Conservation (phyloP, 37 sponge, comb jelly and placozoan genomes). For the Hormiphora californensis region DNA sequence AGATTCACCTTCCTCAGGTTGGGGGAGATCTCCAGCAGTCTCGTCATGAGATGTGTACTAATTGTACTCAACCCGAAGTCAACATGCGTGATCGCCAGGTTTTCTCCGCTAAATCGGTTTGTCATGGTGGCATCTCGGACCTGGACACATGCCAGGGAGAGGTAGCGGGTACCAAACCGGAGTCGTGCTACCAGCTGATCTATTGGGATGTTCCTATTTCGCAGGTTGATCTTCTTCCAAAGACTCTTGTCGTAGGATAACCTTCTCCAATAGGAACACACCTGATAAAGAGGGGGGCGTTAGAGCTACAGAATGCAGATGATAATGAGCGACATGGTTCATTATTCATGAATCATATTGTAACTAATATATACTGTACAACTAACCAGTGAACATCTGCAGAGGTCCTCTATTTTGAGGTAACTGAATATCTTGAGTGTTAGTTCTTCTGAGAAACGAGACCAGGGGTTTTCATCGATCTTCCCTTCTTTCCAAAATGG, state of each 20-base stretch:
- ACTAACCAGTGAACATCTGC: conserved; percentile 16
- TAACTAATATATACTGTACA: too few species aligned
- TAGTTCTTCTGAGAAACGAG: not conserved
- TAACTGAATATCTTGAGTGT: conserved; percentile 47
- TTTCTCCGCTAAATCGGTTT: too few species aligned
- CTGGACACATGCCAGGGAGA: conserved; percentile 15
- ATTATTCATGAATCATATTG: too few species aligned
- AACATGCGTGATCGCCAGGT: not conserved
- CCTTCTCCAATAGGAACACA: conserved; percentile 5
- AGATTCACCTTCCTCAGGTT: conserved; percentile 25
- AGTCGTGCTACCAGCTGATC: not conserved
- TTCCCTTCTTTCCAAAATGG: conserved; percentile 24
- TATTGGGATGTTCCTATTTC: not conserved
- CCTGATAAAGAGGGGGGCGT: not conserved
- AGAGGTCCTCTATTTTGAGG: conserved; percentile 43
- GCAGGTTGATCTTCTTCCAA: conserved; percentile 1
- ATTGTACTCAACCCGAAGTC: conserved; percentile 41
- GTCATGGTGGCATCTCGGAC: conserved; percentile 14
- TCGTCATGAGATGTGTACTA: not conserved
- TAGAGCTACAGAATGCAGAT: not conserved
- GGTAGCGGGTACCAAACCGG: conserved; percentile 7
- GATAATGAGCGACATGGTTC: not conserved
- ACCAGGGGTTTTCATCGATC: conserved; percentile 23
- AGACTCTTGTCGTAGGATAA: conserved; percentile 15
- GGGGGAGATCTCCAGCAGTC: conserved; percentile 27